Conservation (phyloP, 2,888 invertebrate species). For the Hypomecis punctinalis region DNA sequence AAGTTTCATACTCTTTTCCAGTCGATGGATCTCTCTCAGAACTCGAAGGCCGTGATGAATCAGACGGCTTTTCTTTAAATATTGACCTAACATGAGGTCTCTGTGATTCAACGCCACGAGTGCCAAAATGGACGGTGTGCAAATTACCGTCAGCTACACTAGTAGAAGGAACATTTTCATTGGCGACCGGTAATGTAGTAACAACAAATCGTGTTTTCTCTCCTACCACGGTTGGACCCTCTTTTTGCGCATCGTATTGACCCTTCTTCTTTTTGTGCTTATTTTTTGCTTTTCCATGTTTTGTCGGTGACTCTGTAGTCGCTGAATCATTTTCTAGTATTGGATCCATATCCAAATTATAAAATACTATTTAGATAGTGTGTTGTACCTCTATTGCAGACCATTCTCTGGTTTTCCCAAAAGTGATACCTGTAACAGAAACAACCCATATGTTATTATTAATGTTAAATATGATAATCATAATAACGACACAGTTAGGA, state of each 20-base stretch:
- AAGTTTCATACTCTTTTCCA: constrained; percentile 79
- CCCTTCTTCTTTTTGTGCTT: constrained; percentile 77
- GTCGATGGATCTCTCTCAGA: constrained; percentile 69
- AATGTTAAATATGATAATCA: no score
- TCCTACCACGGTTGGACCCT: constrained; percentile 76
- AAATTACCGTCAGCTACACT: constrained; percentile 71
- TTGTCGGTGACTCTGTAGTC: constrained; percentile 69
- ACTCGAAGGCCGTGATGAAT: constrained; percentile 72
- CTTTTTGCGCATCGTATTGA: constrained; percentile 60
- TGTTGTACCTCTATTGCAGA: constrained; percentile 63
- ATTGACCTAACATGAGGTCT: constrained; percentile 77
- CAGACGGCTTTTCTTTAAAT: constrained; percentile 72
- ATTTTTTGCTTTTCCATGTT: constrained; percentile 75
- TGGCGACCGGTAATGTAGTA: constrained; percentile 70
- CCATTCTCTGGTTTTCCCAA: constrained; percentile 63
- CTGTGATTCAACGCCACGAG: constrained; percentile 77
- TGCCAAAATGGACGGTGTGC: constrained; percentile 81
- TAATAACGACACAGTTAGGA: no score
- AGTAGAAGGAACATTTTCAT: constrained; percentile 67
- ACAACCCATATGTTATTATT: constrained; percentile 27
- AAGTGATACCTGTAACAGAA: constrained; percentile 68
- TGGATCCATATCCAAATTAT: constrained; percentile 73
- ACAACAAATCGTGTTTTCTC: constrained; percentile 77
- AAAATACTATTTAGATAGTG: constrained; percentile 50
- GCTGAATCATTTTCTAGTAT: constrained; percentile 82